Evolutionary conservation across 2,888 invertebrate genomes (phyloP).

Genomic region (Athalia circularis): DNA sequence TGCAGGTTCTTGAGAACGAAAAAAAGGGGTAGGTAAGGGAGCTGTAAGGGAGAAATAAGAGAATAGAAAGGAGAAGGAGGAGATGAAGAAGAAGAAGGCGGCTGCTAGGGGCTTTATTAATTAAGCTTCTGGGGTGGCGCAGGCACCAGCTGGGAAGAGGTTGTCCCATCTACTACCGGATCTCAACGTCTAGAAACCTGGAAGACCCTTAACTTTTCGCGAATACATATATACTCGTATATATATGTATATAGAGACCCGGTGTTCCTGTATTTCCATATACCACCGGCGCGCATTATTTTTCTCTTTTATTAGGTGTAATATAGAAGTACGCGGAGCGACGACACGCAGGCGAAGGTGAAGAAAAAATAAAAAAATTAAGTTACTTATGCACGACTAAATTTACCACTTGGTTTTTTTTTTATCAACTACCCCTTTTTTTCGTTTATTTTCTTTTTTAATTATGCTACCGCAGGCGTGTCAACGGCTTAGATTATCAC

Average conservation of each 20-base stretch:
- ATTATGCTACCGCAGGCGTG: constrained; percentile 3
- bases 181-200: constrained; percentile 27
- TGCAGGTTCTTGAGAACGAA: neutral
- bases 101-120: constrained; percentile 48
- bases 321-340: neutral
- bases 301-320: neutral
- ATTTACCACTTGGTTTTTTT: neutral
- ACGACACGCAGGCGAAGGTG: too few species aligned
- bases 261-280: constrained; percentile 6
- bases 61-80: neutral
- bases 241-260: neutral
- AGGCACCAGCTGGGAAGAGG: constrained; percentile 47
- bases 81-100: neutral
- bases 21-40: neutral
- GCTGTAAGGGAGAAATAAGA: neutral
- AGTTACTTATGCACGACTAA: neutral
- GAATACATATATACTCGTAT: neutral
- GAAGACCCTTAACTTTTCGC: constrained; percentile 26
- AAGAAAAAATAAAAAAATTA: neutral
- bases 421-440: neutral
- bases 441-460: neutral
- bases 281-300: constrained; percentile 1
- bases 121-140: constrained; percentile 53
- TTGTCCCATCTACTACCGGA: constrained; percentile 32
- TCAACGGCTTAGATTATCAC: neutral